Conservation (phyloP, 2,888 invertebrate species). For the Trichogramma evanescens region DNA sequence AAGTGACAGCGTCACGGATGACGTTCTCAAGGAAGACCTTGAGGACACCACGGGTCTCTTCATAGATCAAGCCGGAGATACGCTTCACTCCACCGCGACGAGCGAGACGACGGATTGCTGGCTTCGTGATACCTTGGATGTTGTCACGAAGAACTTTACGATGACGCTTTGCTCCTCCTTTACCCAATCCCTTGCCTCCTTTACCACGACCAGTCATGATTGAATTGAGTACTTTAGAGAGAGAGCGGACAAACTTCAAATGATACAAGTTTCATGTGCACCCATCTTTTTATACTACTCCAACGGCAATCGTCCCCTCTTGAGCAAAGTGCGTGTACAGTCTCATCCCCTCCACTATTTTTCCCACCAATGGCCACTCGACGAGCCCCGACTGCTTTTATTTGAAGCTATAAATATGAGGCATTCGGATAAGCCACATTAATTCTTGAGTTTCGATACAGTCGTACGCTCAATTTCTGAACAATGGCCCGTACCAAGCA, state of each 20-base stretch:
- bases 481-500: constrained; percentile 5
- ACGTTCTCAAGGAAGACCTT: too few species aligned
- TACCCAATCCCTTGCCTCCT: constrained; percentile 1
- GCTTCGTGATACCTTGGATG: background rate
- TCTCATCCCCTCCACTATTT: background rate
- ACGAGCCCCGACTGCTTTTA: background rate
- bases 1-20: too few species aligned
- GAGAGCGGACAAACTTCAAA: too few species aligned
- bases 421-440: too few species aligned
- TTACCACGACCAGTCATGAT: constrained; percentile 2
- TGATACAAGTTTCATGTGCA: too few species aligned
- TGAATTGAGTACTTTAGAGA: too few species aligned
- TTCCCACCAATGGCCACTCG: background rate
- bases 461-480: background rate
- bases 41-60: too few species aligned
- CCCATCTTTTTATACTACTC: background rate
- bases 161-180: background rate
- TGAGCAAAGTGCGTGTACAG: background rate
- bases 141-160: constrained; percentile 1
- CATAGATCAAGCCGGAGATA: too few species aligned
- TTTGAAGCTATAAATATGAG: background rate
- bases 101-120: constrained; percentile 1
- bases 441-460: too few species aligned
- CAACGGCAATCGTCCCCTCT: background rate
- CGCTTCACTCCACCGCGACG: background rate